phyloP scores from a whole-genome alignment of 1,140 invertebrate genomes.

The Telenomus remus region DNA sequence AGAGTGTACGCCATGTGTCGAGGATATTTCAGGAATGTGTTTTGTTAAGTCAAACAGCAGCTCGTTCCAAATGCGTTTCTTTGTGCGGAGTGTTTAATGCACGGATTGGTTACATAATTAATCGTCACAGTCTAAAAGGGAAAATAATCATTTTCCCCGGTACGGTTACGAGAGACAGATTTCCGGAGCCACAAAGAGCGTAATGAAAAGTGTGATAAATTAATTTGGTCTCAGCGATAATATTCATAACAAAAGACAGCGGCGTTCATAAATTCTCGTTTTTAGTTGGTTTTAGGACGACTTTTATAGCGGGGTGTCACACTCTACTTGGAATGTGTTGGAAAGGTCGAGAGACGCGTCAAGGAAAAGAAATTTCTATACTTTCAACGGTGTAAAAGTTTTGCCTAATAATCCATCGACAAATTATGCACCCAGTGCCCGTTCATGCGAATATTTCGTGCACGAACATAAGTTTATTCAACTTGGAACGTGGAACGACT shows the following conservation, averaged over 20 bases:
- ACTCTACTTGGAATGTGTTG: slow-evolving; percentile 56
- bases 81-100: slow-evolving; percentile 4
- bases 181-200: neutral
- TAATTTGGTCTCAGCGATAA: slow-evolving; percentile 7
- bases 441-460: slow-evolving; percentile 37
- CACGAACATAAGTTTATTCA: slow-evolving; percentile 41
- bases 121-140: slow-evolving; percentile 7
- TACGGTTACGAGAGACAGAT: neutral
- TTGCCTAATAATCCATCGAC: slow-evolving; percentile 56
- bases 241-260: slow-evolving; percentile 10
- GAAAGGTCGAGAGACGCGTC: slow-evolving; percentile 44
- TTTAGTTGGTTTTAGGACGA: slow-evolving; percentile 25
- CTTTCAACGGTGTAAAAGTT: slow-evolving; percentile 60
- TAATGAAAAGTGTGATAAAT: neutral
- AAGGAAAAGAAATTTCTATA: slow-evolving; percentile 54
- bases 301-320: slow-evolving; percentile 52
- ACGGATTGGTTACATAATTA: slow-evolving; percentile 21
- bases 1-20: slow-evolving; percentile 5
- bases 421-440: slow-evolving; percentile 48
- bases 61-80: slow-evolving; percentile 11
- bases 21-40: slow-evolving; percentile 3
- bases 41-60: slow-evolving; percentile 15
- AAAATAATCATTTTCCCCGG: too few relatives aligned
- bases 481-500: slow-evolving; percentile 43
- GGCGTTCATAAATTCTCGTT: slow-evolving; percentile 19